These are phyloP conservation scores for Odontocolon sp. DNA, from an alignment of 2,888 invertebrate species.

Conservation along the genomic window DNA sequence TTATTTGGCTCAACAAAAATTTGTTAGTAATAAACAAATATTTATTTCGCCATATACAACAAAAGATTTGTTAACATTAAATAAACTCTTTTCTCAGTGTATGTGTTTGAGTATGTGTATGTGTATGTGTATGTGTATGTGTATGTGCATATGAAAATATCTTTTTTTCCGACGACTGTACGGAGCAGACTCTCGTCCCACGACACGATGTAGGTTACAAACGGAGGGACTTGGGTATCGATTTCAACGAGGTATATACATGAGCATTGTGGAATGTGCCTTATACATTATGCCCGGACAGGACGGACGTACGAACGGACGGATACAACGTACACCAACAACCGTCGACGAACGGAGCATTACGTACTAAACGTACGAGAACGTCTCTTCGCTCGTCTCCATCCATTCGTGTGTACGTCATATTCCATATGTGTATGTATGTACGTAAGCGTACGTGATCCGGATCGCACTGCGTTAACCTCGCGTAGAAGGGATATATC, in stretches of 20 bases:
- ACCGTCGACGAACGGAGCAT: constrained; percentile 49
- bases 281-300: constrained; percentile 70
- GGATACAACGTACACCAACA: constrained; percentile 52
- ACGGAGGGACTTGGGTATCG: constrained; percentile 77
- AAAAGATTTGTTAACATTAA: no score
- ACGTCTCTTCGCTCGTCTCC: constrained; percentile 41
- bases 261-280: constrained; percentile 77
- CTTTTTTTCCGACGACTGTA: constrained; percentile 64
- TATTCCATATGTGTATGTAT: constrained; percentile 12
- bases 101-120: no score
- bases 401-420: constrained; percentile 32
- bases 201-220: constrained; percentile 77
- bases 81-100: no score
- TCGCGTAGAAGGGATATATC: constrained; percentile 42
- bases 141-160: no score
- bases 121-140: no score
- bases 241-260: constrained; percentile 76
- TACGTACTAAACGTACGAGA: constrained; percentile 43
- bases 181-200: constrained; percentile 47
- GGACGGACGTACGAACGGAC: constrained; percentile 55
- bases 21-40: no score
- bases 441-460: constrained; percentile 49
- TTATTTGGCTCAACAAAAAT: no score
- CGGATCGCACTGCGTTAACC: constrained; percentile 47
- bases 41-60: no score